Percentiles rank a stretch among this genome's conserved stretches.
Evolutionary conservation across 2,113 vertebrate genomes (phyloP).

Genomic region (Pygoscelis antarcticus): DNA sequence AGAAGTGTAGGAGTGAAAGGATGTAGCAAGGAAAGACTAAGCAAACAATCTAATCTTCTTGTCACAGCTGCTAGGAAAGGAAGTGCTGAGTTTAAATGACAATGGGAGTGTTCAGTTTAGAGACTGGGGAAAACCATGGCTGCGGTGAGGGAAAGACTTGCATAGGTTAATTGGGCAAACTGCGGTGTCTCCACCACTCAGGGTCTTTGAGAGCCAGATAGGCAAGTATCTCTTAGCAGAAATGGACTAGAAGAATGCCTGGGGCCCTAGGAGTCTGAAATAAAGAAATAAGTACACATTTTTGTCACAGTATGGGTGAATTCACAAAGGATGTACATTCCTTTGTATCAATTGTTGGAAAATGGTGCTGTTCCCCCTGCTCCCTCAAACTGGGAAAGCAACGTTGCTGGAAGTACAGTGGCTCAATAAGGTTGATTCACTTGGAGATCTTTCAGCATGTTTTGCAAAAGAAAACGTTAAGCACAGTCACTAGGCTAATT

Average conservation of each 20-base stretch:
- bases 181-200: neutral
- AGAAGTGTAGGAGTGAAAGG: neutral
- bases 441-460: neutral
- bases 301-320: neutral
- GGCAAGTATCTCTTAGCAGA: neutral
- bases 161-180: neutral
- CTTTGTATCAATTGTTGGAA: neutral
- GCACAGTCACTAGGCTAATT: neutral
- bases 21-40: neutral
- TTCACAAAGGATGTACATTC: neutral
- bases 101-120: neutral
- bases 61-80: neutral
- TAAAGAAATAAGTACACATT: neutral
- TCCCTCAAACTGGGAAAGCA: neutral
- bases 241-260: neutral
- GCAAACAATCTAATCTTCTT: neutral
- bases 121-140: neutral
- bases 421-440: neutral
- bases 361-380: neutral
- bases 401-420: neutral
- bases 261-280: neutral
- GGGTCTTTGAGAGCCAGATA: neutral
- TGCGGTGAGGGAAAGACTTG: neutral
- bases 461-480: neutral
- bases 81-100: neutral